A percentile compares a stretch with the other conserved stretches of the same genome.
These are phyloP conservation scores for Cephalopholis sonnerati DNA, from an alignment of 2,113 vertebrate species.

Conservation along the genomic window DNA sequence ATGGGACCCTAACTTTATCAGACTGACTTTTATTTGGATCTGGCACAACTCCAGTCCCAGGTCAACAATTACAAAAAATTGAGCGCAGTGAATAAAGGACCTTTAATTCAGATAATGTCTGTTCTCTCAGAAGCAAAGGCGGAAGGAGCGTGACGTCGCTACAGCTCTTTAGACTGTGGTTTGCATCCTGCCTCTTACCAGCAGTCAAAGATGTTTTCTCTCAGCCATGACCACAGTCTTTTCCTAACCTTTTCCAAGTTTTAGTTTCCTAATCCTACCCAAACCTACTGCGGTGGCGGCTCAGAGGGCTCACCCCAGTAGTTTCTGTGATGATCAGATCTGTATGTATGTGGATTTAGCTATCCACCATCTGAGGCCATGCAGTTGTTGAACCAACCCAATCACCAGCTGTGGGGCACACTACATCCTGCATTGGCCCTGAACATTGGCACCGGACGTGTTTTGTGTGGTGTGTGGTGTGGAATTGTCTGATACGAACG, in stretches of 20 bases:
- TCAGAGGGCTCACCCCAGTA: not conserved
- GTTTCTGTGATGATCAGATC: not conserved
- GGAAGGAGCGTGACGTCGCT: not conserved
- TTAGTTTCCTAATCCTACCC: not conserved
- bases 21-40: not conserved
- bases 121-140: not conserved
- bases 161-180: not conserved
- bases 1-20: not conserved
- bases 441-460: not conserved
- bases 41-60: not conserved
- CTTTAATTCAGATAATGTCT: conserved; percentile 1
- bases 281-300: not conserved
- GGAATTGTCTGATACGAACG: not conserved
- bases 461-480: not conserved
- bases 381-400: not conserved
- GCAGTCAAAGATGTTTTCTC: not conserved
- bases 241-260: not conserved
- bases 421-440: not conserved
- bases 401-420: too few relatives aligned
- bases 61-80: not conserved
- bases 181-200: not conserved
- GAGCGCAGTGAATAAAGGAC: too few relatives aligned
- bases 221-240: conserved; percentile 14
- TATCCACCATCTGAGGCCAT: not conserved
- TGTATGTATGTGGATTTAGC: not conserved